A percentile compares a stretch with the other conserved stretches of the same genome.
Conservation (phyloP, 2,797 vertebrate species). For the Pipistrellus nathusii region DNA sequence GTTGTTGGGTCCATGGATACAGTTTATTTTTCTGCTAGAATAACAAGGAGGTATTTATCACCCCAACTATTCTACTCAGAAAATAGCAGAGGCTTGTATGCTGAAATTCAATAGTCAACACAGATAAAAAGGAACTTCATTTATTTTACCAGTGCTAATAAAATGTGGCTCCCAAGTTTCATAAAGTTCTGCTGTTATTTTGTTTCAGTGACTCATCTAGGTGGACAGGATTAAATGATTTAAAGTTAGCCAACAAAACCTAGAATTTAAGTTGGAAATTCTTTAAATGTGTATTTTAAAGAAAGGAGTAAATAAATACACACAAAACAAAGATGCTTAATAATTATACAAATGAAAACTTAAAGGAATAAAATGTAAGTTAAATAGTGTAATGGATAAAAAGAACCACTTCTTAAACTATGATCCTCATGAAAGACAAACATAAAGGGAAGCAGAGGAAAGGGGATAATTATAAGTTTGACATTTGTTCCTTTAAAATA, state of each 20-base stretch:
- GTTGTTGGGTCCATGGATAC: background rate
- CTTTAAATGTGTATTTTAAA: conserved; percentile 10
- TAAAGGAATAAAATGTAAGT: conserved; percentile 7
- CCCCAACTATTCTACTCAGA: conserved; percentile 35
- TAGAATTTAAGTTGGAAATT: conserved; percentile 34
- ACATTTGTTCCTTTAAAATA: conserved; percentile 24
- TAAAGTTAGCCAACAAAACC: background rate
- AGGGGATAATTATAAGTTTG: background rate
- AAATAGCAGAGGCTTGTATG: background rate
- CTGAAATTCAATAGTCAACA: background rate
- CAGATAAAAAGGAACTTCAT: background rate
- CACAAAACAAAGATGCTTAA: background rate
- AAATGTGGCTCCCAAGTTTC: background rate
- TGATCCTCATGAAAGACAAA: background rate
- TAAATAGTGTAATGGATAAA: conserved; percentile 35
- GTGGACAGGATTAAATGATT: background rate
- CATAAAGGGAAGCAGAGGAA: background rate
- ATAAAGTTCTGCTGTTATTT: background rate
- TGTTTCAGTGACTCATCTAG: background rate
- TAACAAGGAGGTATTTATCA: background rate
- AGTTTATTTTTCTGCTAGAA: background rate
- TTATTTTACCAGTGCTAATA: background rate
- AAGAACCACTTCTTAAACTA: conserved; percentile 27
- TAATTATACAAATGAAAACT: background rate
- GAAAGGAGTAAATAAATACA: background rate